A percentile compares a stretch with the other conserved stretches of the same genome.
Evolutionary conservation across 2,113 vertebrate species (phyloP).

Genomic region (Pedetes capensis): DNA sequence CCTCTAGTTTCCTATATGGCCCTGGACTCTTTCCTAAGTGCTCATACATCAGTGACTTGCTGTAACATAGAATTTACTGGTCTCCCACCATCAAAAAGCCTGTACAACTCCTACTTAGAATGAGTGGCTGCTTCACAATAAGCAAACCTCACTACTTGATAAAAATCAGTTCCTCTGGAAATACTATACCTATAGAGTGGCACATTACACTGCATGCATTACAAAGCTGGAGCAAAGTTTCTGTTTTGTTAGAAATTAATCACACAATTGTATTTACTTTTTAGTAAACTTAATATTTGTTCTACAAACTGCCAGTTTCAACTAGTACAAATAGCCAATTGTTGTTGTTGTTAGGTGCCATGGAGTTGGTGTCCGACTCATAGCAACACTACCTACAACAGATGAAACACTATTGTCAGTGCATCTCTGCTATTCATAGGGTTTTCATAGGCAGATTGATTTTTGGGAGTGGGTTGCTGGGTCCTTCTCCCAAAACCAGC

Average conservation of each 20-base stretch:
- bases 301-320: neutral
- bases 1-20: neutral
- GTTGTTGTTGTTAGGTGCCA: too few relatives aligned
- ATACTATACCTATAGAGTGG: neutral
- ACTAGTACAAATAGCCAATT: neutral
- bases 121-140: neutral
- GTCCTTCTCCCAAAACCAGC: too few relatives aligned
- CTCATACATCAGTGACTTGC: neutral
- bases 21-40: neutral
- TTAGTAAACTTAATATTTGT: neutral
- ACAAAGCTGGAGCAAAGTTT: neutral
- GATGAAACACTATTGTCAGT: too few relatives aligned
- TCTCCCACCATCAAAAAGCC: neutral
- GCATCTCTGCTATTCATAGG: too few relatives aligned
- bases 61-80: neutral
- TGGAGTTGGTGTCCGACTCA: too few relatives aligned
- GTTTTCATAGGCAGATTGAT: too few relatives aligned
- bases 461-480: too few relatives aligned
- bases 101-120: neutral
- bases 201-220: neutral
- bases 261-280: neutral
- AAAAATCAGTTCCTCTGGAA: neutral
- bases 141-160: neutral
- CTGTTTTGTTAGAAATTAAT: neutral
- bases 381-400: too few relatives aligned